Conservation (phyloP, 2,888 invertebrate genomes). For the Synanthedon andrenaeformis region DNA sequence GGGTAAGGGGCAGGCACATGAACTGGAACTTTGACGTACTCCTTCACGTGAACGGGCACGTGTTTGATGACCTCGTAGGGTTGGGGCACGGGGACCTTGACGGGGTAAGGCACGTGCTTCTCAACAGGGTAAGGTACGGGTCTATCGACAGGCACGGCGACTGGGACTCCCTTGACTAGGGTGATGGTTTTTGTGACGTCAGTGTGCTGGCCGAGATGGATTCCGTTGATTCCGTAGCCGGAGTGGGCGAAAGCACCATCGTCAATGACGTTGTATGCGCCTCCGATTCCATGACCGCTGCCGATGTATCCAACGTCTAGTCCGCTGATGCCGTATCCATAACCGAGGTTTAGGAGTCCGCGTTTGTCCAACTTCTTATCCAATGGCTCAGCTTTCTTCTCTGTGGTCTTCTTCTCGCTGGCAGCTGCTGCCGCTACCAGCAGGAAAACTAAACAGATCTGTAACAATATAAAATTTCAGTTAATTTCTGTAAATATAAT, state of each 20-base stretch:
- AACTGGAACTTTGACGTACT: slow-evolving; percentile 82
- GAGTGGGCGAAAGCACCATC: slow-evolving; percentile 26
- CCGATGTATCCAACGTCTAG: slow-evolving; percentile 81
- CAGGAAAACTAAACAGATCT: slow-evolving; percentile 81
- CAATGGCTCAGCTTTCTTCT: slow-evolving; percentile 68
- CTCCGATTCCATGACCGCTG: slow-evolving; percentile 67
- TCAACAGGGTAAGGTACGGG: slow-evolving; percentile 74
- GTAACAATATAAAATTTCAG: slow-evolving; percentile 19
- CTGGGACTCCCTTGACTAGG: slow-evolving; percentile 74
- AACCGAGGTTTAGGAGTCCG: slow-evolving; percentile 82
- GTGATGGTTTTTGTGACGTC: slow-evolving; percentile 75
- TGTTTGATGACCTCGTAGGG: slow-evolving; percentile 79
- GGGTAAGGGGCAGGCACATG: slow-evolving; percentile 83
- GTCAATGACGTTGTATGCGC: slow-evolving; percentile 59
- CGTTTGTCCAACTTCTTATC: slow-evolving; percentile 87
- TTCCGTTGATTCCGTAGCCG: slow-evolving; percentile 29
- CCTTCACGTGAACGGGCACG: slow-evolving; percentile 80
- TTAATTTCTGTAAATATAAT: too few relatives aligned
- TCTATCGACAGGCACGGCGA: slow-evolving; percentile 74
- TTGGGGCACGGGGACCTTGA: slow-evolving; percentile 77
- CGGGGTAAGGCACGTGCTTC: slow-evolving; percentile 75
- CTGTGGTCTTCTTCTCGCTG: slow-evolving; percentile 73
- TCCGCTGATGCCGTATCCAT: slow-evolving; percentile 82
- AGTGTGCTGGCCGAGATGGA: slow-evolving; percentile 52
- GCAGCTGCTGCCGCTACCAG: slow-evolving; percentile 81